Evolutionary conservation across 2,113 vertebrate species (phyloP), one percentile per base, ranked within the genome.

Genomic region (Hyaena hyaena): DNA sequence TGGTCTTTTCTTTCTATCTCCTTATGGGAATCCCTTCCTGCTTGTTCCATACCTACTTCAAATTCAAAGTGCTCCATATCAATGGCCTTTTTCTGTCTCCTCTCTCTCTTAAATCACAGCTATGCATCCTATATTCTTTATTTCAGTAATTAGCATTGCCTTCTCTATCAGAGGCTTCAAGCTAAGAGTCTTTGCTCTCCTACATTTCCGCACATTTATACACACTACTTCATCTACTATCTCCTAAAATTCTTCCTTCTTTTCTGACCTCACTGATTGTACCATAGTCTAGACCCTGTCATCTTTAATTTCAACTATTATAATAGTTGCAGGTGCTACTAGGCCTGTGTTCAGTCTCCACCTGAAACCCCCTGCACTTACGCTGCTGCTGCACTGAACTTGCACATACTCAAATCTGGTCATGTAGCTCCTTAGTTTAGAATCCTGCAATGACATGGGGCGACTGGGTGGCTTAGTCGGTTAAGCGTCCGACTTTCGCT

Each of bases 281-380:
- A 23, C 73, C 24, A 90, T 74, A 68, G 28, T 73, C 12, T 10
- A 81, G 76, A 82, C 55, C 9, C 5, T 12, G 17, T 71, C 55
- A 93, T 53, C 26, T 86, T 93, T 94, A 76, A 95, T n/a, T 95
- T 96, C 39, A 28, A 50, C 19, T 74, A 16, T 69, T 73, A 7
- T 4, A 85, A 48, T 21, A 86, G 58, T 45, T 90, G 26, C 45
- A 83, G 58, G n/a, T 88, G 33, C 45, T 85, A 19, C 3, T 11
- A 79, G 71, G 14, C 16, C 21, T 80, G 53, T 35, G 2, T 58
- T 65, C 58, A 84, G 9, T 76, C 68, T 90, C 35, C n/a, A 39
- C 33, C 3, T 48, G 16, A 86, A 77, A 84, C 12, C 0, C 21
- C 3, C 9, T 23, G 21, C 2, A 0, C 61, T 1, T 5, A 48